Base-by-base conservation (phyloP, 2,888 invertebrate genomes). In the Stenurella melanura region DNA sequence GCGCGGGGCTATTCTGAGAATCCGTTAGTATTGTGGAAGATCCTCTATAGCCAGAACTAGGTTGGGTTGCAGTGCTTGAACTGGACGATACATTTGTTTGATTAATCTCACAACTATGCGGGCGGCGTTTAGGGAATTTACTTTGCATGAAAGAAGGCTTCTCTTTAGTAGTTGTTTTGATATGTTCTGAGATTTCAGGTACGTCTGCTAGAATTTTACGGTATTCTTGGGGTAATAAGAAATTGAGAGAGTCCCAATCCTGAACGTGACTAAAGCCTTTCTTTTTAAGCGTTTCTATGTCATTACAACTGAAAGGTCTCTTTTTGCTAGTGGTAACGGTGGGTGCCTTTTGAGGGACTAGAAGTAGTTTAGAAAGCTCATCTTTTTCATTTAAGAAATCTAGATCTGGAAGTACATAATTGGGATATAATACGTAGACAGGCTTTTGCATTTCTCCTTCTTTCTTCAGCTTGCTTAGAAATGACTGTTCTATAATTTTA, bases 221-320 rank as follows among this genome's bases (percentile, higher is more conserved):
- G 87, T 95, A 96, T 88, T 98, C 97, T 81, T 92, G 91, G 4
- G 98, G 98, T 79, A 98, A 90, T 67, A 98, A 91, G 82, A 97
- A 95, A 84, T 96, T 96, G 70, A 98, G 90, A 0, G 97, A 97
- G 85, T 97, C 96, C 98, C 98, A 98, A 89, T 98, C 98, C 87
- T 94, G 93, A 10, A 98, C 94, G 87, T 97, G 97, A 58, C 93
- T 92, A 80, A 96, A 93, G 72, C 96, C 96, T 88, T 95, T 94
- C 86, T 94, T 94, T 87, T 94, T 94, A 56, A 97, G 89, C 78
- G 94, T 92, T 89, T 97, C 97, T 69, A 96, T 92, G 86, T 97
- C 96, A 84, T 94, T 95, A 86, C 93, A 95, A 61, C 95, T 96
- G 86, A 95, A 94, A 0, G 96, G 96, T 79, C 94, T 90, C 84